Evolutionary conservation across 92 coral and sea anemone genomes (phyloP).

Genomic region (Porites divaricata): DNA sequence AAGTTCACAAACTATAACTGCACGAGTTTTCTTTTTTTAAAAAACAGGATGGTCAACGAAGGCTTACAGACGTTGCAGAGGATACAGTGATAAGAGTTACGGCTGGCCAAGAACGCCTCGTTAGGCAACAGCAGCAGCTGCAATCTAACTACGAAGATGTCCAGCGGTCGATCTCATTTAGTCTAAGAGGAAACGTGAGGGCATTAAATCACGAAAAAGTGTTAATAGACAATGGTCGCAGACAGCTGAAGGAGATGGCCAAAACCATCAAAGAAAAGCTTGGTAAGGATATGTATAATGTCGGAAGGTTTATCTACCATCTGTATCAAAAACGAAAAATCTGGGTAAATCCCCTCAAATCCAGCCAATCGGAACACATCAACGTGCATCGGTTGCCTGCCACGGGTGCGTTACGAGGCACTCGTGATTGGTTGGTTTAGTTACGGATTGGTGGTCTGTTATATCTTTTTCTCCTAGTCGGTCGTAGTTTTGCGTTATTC

Average conservation of each 20-base stretch:
- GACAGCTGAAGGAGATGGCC: constrained; percentile 84
- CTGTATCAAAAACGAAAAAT: neutral
- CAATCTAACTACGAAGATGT: constrained; percentile 72
- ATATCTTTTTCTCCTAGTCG: no score
- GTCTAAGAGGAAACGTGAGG: constrained; percentile 67
- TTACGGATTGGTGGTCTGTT: no score
- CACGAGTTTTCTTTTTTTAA: neutral
- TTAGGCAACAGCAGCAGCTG: constrained; percentile 76
- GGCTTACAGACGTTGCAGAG: constrained; percentile 67
- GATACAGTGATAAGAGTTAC: constrained; percentile 82
- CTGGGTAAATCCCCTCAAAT: neutral
- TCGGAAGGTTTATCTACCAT: neutral
- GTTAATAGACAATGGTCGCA: constrained; percentile 76
- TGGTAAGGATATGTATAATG: constrained; percentile 50
- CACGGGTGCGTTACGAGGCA: no score
- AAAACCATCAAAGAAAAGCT: constrained; percentile 72
- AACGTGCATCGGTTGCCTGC: no score
- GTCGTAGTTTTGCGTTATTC: no score
- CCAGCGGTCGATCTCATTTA: constrained; percentile 73
- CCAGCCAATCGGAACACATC: neutral
- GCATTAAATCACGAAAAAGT: constrained; percentile 81
- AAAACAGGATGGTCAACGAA: constrained; percentile 75
- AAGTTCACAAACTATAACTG: neutral
- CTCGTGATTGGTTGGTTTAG: no score
- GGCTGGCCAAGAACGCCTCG: constrained; percentile 87